These are phyloP conservation scores for Mungos mungo DNA, from an alignment of 2,113 vertebrate genomes.

Conservation along the genomic window DNA sequence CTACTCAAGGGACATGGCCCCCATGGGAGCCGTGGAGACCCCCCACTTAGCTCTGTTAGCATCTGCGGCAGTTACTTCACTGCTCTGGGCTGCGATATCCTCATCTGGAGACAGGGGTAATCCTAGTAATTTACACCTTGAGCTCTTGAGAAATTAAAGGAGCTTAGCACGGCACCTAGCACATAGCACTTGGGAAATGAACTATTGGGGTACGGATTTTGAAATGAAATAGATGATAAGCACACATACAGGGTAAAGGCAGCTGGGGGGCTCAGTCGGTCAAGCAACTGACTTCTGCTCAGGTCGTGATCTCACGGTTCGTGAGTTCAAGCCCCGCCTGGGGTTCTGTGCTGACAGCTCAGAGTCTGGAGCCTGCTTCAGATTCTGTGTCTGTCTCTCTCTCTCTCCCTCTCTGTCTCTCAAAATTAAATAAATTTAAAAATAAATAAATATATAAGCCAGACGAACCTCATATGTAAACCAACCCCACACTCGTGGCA, in stretches of 20 bases:
- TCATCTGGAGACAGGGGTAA: not conserved
- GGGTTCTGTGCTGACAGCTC: too few species aligned
- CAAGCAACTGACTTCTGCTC: too few species aligned
- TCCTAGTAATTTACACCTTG: too few species aligned
- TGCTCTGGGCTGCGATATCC: not conserved
- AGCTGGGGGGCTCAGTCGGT: too few species aligned
- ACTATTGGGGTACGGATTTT: not conserved
- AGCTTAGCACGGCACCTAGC: not conserved
- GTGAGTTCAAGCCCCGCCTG: too few species aligned
- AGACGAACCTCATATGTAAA: not conserved
- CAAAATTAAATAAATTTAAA: too few species aligned
- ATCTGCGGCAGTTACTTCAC: not conserved
- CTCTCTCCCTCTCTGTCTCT: too few species aligned
- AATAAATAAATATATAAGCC: too few species aligned
- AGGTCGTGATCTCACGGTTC: too few species aligned
- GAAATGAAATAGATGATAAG: not conserved
- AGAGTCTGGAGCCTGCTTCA: too few species aligned
- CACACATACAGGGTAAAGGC: too few species aligned
- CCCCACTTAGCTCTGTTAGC: rapidly evolving
- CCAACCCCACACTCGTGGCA: not conserved
- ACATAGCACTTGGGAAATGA: not conserved
- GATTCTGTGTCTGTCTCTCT: too few species aligned
- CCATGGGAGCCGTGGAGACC: not conserved
- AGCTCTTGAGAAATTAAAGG: not conserved
- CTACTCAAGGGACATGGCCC: not conserved